A percentile compares a stretch with the other conserved stretches of the same genome.
phyloP scores from a whole-genome alignment of 2,797 vertebrate genomes.

The Gymnopithys bicolor region DNA sequence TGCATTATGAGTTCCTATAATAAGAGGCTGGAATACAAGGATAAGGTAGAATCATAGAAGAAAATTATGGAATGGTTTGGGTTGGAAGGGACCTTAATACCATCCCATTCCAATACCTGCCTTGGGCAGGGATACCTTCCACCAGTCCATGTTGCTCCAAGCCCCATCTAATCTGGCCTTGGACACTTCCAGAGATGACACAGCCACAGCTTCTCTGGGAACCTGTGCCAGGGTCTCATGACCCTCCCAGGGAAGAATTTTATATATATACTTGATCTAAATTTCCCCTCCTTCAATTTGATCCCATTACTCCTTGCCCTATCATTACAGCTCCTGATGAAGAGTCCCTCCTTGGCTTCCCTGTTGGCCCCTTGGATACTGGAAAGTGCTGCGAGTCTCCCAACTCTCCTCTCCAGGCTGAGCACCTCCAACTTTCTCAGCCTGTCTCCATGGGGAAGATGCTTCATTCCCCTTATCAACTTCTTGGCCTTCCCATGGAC shows the following conservation, averaged over 20 bases:
- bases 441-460: neutral
- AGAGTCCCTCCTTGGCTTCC: neutral
- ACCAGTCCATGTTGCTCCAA: fast-evolving
- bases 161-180: fast-evolving
- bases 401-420: neutral
- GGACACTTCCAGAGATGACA: neutral
- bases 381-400: neutral
- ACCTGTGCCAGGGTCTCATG: fast-evolving
- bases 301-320: neutral
- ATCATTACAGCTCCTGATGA: neutral
- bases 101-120: neutral
- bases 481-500: neutral
- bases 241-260: neutral
- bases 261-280: neutral
- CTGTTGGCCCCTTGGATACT: neutral
- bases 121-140: neutral
- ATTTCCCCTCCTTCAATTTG: neutral
- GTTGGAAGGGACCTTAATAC: neutral
- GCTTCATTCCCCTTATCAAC: neutral
- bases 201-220: neutral
- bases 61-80: neutral
- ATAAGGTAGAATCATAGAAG: neutral
- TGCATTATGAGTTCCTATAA: neutral
- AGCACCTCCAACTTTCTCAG: neutral
- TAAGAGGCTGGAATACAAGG: neutral